Conservation (phyloP, 2,888 invertebrate species). For the Ophion slaviceki region DNA sequence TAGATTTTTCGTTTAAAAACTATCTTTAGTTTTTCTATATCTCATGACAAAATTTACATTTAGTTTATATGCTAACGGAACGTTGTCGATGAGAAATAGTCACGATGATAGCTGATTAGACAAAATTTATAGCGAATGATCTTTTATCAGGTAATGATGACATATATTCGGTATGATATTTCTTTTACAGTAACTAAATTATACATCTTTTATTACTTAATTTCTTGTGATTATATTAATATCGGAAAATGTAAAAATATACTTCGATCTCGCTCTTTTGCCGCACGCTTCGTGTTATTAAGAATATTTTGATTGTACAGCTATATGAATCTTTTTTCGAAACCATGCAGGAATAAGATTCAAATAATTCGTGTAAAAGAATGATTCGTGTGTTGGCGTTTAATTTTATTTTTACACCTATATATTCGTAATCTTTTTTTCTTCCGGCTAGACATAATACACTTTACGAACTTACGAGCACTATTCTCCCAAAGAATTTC, state of each 20-base stretch:
- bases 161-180: slow-evolving; percentile 28
- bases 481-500: slow-evolving; percentile 24
- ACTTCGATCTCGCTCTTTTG: slow-evolving; percentile 12
- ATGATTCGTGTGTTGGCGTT: slow-evolving; percentile 1
- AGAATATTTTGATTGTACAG: not conserved
- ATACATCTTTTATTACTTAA: not conserved
- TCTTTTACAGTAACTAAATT: slow-evolving; percentile 1
- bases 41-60: slow-evolving; percentile 11
- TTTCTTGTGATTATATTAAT: not conserved
- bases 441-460: not conserved
- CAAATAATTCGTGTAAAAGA: not conserved
- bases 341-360: not conserved
- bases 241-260: not conserved
- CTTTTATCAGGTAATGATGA: slow-evolving; percentile 7
- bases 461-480: slow-evolving; percentile 13
- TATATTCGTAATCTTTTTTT: slow-evolving; percentile 20
- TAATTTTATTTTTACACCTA: slow-evolving; percentile 40
- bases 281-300: not conserved
- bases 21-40: not conserved
- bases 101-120: slow-evolving; percentile 28
- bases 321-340: not conserved
- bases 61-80: slow-evolving; percentile 25
- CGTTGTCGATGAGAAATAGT: slow-evolving; percentile 40
- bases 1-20: not conserved
- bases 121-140: slow-evolving; percentile 40